Conservation (phyloP, 2,888 invertebrate genomes). For the Tachina fera region DNA sequence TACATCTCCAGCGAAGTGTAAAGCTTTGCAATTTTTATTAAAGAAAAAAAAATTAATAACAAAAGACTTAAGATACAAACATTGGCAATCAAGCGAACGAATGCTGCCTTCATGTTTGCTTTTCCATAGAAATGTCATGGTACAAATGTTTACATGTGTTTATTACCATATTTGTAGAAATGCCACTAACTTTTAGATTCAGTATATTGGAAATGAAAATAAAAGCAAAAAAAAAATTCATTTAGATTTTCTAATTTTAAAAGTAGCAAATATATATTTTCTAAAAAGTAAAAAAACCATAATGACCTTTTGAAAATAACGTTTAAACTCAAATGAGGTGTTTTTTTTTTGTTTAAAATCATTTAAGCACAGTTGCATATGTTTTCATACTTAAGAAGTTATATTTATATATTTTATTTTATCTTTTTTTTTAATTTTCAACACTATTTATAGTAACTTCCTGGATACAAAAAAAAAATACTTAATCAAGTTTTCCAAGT, state of each 20-base stretch:
- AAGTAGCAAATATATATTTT: background rate
- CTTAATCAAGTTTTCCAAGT: constrained; percentile 35
- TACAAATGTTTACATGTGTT: constrained; percentile 68
- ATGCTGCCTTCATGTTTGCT: constrained; percentile 4
- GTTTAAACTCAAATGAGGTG: background rate
- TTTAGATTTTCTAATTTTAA: too few relatives aligned
- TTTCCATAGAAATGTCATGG: constrained; percentile 64
- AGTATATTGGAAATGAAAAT: background rate
- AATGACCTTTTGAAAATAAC: background rate
- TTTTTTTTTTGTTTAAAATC: constrained; percentile 15
- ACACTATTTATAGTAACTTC: constrained; percentile 27
- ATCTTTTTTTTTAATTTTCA: too few relatives aligned
- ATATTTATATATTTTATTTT: too few relatives aligned
- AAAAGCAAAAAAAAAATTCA: constrained; percentile 8
- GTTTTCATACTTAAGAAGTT: too few relatives aligned
- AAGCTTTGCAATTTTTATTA: background rate
- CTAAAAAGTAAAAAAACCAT: background rate
- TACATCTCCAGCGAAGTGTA: constrained; percentile 48
- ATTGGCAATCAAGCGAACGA: background rate
- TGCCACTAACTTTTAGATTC: constrained; percentile 21
- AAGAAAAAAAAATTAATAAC: constrained; percentile 3
- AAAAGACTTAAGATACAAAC: constrained; percentile 65
- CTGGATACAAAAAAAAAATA: constrained; percentile 31
- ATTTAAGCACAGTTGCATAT: constrained; percentile 1
- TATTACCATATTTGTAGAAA: constrained; percentile 62